A percentile compares a stretch with the other conserved stretches of the same genome.
Evolutionary conservation across 2,888 invertebrate species (phyloP).

Genomic region (Eumacrocentrus americanus): DNA sequence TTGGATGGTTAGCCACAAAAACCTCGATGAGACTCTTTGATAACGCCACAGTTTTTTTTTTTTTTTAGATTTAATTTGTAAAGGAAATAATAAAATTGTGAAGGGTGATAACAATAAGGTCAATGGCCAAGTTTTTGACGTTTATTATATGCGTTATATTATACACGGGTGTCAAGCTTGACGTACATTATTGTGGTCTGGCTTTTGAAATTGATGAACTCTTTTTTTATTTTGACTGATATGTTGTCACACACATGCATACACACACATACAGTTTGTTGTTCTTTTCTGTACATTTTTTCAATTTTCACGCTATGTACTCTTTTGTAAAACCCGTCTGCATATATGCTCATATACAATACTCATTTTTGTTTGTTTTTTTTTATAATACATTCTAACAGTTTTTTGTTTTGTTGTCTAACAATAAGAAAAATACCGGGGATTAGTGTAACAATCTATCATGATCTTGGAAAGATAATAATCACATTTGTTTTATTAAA

Average conservation of each 20-base stretch:
- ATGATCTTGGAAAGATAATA: constrained; percentile 14
- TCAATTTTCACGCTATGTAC: neutral
- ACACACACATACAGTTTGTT: neutral
- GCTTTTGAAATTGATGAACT: too few species aligned
- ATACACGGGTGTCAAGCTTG: neutral
- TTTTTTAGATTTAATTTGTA: neutral
- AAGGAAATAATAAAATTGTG: neutral
- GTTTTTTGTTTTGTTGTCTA: neutral
- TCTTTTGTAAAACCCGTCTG: neutral
- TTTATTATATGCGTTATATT: constrained; percentile 13
- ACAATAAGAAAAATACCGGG: constrained; percentile 25
- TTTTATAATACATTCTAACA: neutral
- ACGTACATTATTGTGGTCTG: too few species aligned
- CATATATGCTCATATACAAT: neutral
- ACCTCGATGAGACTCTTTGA: neutral
- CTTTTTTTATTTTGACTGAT: too few species aligned
- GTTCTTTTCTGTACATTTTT: neutral
- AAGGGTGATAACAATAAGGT: neutral
- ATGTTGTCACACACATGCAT: too few species aligned
- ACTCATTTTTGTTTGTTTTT: neutral
- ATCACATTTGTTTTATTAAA: constrained; percentile 22
- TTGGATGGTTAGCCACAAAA: neutral
- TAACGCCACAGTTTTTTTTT: too few species aligned
- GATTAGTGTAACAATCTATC: constrained; percentile 6
- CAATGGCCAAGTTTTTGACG: neutral